Evolutionary conservation across 2,888 invertebrate species (phyloP).

Genomic region (Polylopha cassiicola): DNA sequence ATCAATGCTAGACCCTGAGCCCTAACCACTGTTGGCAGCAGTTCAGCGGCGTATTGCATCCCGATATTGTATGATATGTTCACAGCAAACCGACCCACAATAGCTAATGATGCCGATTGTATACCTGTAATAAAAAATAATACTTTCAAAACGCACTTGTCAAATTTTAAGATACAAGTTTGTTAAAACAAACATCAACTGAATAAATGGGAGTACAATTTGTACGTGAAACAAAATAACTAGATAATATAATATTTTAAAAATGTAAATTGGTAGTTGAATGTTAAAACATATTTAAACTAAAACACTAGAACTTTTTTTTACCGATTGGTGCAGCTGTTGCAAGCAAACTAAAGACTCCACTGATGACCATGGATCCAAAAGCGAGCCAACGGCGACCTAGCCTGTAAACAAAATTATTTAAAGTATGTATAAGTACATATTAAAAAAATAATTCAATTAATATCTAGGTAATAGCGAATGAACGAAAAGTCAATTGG

Average conservation of each 20-base stretch:
- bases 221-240: too few species aligned
- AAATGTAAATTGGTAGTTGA: too few species aligned
- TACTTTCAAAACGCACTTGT: not conserved
- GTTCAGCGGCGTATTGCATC: constrained; percentile 90
- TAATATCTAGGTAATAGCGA: too few species aligned
- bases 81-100: constrained; percentile 88
- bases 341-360: constrained; percentile 86
- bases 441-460: too few species aligned
- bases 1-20: constrained; percentile 90
- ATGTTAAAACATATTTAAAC: too few species aligned
- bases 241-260: too few species aligned
- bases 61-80: constrained; percentile 94
- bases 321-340: constrained; percentile 83
- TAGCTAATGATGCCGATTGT: constrained; percentile 85
- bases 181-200: too few species aligned
- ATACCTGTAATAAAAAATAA: constrained; percentile 69
- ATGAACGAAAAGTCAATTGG: too few species aligned
- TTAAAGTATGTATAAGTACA: not conserved
- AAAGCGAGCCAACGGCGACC: constrained; percentile 92
- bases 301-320: constrained; percentile 15
- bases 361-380: constrained; percentile 86
- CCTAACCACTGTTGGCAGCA: constrained; percentile 89
- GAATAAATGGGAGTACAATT: too few species aligned
- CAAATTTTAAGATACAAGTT: too few species aligned
- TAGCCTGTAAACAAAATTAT: constrained; percentile 61